Conservation (phyloP, 2,113 vertebrate genomes). For the Proteles cristata region DNA sequence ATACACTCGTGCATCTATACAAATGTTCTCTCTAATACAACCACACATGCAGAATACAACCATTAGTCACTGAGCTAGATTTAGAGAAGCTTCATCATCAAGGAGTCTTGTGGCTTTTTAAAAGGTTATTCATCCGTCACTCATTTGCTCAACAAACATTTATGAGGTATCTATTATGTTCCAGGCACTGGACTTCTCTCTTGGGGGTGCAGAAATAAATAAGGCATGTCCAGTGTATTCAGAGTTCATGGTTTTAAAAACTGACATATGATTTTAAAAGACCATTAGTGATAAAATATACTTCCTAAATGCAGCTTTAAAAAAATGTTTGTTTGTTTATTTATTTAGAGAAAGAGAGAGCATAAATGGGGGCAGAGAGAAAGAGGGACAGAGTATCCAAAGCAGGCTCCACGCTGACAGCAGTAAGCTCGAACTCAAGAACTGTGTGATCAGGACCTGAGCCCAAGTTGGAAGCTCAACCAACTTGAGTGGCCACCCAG, state of each 20-base stretch:
- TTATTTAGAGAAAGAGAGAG: too few species aligned
- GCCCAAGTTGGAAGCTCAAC: too few species aligned
- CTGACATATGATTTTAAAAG: background rate
- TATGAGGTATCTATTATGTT: background rate
- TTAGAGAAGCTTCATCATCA: background rate
- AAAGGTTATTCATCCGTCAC: background rate
- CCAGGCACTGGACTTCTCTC: background rate
- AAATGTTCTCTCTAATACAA: rapidly evolving
- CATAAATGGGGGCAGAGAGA: too few species aligned
- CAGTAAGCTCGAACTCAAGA: too few species aligned
- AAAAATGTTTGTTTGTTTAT: too few species aligned
- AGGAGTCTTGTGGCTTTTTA: background rate
- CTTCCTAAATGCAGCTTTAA: background rate
- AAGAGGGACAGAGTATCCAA: too few species aligned
- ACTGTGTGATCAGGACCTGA: too few species aligned
- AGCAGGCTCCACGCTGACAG: too few species aligned
- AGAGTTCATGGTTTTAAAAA: background rate
- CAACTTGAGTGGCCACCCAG: too few species aligned
- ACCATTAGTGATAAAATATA: background rate
- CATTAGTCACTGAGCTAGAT: background rate
- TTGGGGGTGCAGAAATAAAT: background rate
- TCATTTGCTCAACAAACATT: background rate
- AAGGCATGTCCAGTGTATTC: background rate
- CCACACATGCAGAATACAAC: background rate
- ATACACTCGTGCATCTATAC: background rate